Evolutionary conservation across 2,797 vertebrate species (phyloP), one percentile per base, ranked within the genome.

Genomic region (Crenuchus spilurus): DNA sequence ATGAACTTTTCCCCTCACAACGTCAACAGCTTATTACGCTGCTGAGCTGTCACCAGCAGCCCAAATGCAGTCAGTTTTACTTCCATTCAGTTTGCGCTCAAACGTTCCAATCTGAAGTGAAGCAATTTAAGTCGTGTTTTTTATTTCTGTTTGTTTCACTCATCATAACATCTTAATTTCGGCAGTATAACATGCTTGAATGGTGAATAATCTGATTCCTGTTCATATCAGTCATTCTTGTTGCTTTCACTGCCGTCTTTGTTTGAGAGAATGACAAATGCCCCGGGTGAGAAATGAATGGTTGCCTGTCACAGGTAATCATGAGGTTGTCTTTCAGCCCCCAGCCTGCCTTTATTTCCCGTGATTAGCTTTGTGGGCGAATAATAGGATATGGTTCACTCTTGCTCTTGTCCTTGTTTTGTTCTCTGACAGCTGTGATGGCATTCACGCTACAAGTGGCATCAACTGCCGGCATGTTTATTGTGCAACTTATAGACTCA

Each of bases 271-370:
- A 83, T 89, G 91, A 90, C 86, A 89, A 90, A 90, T 86, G 86
- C 87, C 85, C 74, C 20, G 77, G 79, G 85, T 88, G 83, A 88
- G 79, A 86, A 88, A 82, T 86, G 89, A 91, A 91, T 92, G 90
- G 90, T 85, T 71, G 82, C 82, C 90, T 92, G 90, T 92, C 90
- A 81, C 85, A 85, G 86, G 86, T 91, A 91, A 93, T 92, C 88
- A 90, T 90, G 79, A 90, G 87, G 87, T 90, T 91, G 89, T 90
- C 90, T 76, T 86, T 85, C 85, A 84, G 82, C 75, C 82, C 83
- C 85, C 83, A 86, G 87, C 88, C 88, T 91, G 87, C 86, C 89
- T 90, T 91, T 89, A 89, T 92, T 91, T 88, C 85, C 88, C 77
- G 82, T 86, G 87, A 90, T 92, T 92, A 87, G 88, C 87, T 89